Base-by-base conservation (phyloP, 2,113 vertebrate species). In the Sinocyclocheilus anshuiensis region DNA sequence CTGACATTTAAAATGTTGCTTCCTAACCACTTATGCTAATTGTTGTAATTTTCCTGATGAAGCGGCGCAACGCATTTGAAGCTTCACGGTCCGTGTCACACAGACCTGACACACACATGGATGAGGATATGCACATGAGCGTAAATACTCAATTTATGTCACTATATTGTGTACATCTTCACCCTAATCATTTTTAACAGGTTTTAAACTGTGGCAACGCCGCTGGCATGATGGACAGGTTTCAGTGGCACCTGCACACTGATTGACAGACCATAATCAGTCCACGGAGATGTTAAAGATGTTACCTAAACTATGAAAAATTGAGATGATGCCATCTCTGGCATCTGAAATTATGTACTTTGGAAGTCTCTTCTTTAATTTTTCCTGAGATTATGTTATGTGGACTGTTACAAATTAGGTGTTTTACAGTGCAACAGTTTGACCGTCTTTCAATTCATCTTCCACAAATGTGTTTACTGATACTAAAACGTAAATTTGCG, bases 11-110 rank as follows among this genome's bases (percentile, higher is more conserved):
- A 98, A 98, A 97, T 99, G 97, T 99, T 99, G 97, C 99, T 99
- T 99, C 98, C 98, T 98, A 97, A 98, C 98, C 98, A 99, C 97
- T 99, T 99, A 99, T 98, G 98, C 96, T 99, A 99, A 99, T 99
- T 99, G 98, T 99, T 98, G 97, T 99, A 98, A 99, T 99, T 99
- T 99, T 99, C 97, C 98, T 99, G 98, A 99, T 99, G 97, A 99
- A 98, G 97, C 97, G 96, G 96, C 29, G 29, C 29, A 42, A 82
- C 24, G 67, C 85, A 74, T 83, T 57, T 55, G 29, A 83, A 71
- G 63, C 80, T 33, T 71, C 26, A 82, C 53, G 42, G 63, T 82
- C 48, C 18, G 20, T 72, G 48, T 63, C 63, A 80, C 63, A 80
- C 84, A 72, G 24, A 77, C 75, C 59, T 50, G 24, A 77, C 74